These are phyloP conservation scores for Trissolcus japonicus DNA, from an alignment of 2,888 invertebrate genomes.

Conservation along the genomic window DNA sequence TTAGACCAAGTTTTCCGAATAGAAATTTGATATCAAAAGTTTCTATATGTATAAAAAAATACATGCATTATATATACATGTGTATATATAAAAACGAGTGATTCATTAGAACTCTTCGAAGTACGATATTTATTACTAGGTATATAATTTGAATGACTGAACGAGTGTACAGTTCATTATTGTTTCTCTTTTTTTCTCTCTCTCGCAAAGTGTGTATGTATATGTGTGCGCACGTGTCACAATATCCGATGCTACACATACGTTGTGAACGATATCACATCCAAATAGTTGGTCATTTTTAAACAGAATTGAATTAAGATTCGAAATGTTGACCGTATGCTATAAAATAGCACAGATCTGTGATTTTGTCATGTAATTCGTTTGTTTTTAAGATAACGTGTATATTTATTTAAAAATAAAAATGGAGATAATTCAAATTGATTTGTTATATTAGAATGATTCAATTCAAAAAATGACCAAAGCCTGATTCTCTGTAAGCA, in stretches of 20 bases:
- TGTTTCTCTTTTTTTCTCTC: conserved; percentile 2
- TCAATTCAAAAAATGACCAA: conserved; percentile 18
- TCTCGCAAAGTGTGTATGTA: conserved; percentile 13
- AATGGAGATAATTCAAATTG: neutral
- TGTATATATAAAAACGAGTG: conserved; percentile 60
- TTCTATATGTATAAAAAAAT: conserved; percentile 56
- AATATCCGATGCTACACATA: conserved; percentile 14
- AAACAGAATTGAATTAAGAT: neutral
- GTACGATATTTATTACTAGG: conserved; percentile 75
- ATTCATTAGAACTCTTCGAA: conserved; percentile 58
- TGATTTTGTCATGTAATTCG: conserved; percentile 1
- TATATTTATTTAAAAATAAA: neutral
- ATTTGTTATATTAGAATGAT: neutral
- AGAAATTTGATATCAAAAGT: too few species aligned
- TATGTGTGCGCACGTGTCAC: conserved; percentile 22
- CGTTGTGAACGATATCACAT: conserved; percentile 10
- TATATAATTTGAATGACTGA: conserved; percentile 71
- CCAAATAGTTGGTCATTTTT: conserved; percentile 3
- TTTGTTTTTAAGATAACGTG: neutral
- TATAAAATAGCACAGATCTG: too few species aligned
- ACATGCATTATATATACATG: conserved; percentile 60
- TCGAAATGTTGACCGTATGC: neutral
- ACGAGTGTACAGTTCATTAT: conserved; percentile 19
- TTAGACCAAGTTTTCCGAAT: too few species aligned
- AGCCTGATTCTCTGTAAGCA: conserved; percentile 15